A percentile compares a stretch with the other conserved stretches of the same genome.
Evolutionary conservation across 1,140 invertebrate species (phyloP).

Genomic region (Anoplophora glabripennis): DNA sequence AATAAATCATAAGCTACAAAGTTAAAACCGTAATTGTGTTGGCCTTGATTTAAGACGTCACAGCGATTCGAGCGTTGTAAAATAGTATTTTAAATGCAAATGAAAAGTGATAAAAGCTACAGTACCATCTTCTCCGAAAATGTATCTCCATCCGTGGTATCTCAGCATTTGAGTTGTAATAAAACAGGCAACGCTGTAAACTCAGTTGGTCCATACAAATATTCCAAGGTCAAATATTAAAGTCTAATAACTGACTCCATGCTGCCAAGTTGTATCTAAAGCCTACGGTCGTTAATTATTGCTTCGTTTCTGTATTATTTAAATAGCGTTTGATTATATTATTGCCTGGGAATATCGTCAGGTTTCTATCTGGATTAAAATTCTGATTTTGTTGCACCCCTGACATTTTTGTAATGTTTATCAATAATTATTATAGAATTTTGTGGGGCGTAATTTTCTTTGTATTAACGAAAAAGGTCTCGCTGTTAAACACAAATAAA

Average conservation of each 20-base stretch:
- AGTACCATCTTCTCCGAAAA: neutral
- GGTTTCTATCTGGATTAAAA: neutral
- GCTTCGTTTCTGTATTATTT: neutral
- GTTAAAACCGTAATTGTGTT: no score
- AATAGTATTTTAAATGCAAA: no score
- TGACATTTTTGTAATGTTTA: neutral
- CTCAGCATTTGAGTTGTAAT: neutral
- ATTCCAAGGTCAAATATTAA: constrained; percentile 3
- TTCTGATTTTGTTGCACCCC: neutral
- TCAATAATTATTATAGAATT: neutral
- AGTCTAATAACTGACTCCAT: constrained; percentile 5
- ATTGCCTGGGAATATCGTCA: neutral
- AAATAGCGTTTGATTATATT: neutral
- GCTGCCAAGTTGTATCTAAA: neutral
- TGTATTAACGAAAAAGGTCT: neutral
- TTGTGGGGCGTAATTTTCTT: neutral
- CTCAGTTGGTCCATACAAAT: constrained; percentile 5
- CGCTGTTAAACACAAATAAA: neutral
- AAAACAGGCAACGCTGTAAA: neutral
- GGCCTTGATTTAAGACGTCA: no score
- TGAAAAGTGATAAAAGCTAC: no score
- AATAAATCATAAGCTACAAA: no score
- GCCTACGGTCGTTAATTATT: neutral
- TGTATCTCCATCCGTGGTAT: neutral
- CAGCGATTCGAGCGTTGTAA: no score